Percentiles rank a stretch among this genome's conserved stretches.
Conservation (phyloP, 2,113 vertebrate genomes). For the Echinops telfairi region DNA sequence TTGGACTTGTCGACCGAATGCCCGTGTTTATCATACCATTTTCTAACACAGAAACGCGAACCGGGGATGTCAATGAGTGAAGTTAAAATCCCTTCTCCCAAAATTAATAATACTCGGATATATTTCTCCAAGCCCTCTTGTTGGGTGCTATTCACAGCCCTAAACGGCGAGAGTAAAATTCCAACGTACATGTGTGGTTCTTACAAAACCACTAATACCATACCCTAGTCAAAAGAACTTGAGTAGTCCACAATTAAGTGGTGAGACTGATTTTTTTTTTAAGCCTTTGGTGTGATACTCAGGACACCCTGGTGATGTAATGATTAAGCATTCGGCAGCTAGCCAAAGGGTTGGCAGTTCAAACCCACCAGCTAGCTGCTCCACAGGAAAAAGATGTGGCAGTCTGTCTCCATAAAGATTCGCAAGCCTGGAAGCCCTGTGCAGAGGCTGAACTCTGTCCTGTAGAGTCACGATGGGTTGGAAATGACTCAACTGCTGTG, state of each 20-base stretch:
- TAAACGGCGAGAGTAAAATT: not conserved
- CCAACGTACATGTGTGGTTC: not conserved
- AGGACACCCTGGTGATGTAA: not conserved
- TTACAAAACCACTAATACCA: not conserved
- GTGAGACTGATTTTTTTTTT: not conserved
- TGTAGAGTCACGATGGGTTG: too few species aligned
- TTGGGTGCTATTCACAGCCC: not conserved
- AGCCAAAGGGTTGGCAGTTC: too few species aligned
- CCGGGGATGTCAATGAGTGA: not conserved
- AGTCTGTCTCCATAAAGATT: too few species aligned
- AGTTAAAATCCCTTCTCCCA: not conserved
- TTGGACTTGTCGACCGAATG: not conserved
- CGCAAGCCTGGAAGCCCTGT: too few species aligned
- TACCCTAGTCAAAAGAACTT: not conserved
- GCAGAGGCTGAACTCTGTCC: too few species aligned
- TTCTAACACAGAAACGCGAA: conserved; percentile 30
- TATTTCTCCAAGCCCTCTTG: not conserved
- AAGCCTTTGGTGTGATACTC: conserved; percentile 23
- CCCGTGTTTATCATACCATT: not conserved
- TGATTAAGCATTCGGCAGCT: not conserved
- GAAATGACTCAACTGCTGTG: too few species aligned
- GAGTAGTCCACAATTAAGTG: not conserved
- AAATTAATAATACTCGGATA: not conserved
- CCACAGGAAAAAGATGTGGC: too few species aligned
- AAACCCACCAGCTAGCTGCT: too few species aligned